phyloP scores from a whole-genome alignment of 35 echinoderm and acorn worm genomes.

The Amphiura filiformis region DNA sequence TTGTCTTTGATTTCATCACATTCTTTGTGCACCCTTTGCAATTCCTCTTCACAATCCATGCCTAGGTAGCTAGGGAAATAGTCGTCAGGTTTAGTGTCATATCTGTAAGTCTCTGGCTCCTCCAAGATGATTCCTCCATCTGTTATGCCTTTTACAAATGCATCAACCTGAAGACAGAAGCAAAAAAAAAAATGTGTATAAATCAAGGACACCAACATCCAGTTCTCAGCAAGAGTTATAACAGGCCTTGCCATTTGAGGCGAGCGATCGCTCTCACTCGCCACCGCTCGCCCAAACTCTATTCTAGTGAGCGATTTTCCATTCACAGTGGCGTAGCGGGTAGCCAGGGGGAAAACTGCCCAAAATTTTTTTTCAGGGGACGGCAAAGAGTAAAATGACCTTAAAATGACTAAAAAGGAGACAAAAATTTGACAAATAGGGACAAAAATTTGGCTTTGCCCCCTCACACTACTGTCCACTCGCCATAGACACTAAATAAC shows the following conservation, averaged over 20 bases:
- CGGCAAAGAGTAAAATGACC: too few relatives aligned
- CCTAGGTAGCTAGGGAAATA: conserved; percentile 56
- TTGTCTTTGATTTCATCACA: neutral
- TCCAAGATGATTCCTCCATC: conserved; percentile 51
- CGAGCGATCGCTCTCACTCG: too few relatives aligned
- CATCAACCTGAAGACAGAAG: conserved; percentile 31
- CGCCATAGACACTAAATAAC: too few relatives aligned
- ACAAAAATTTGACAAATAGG: too few relatives aligned
- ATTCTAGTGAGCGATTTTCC: neutral
- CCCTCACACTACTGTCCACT: too few relatives aligned
- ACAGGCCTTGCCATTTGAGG: too few relatives aligned
- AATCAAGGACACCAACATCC: neutral
- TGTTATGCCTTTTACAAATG: conserved; percentile 38
- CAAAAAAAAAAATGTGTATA: neutral
- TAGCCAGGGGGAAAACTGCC: neutral
- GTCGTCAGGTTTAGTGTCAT: conserved; percentile 37
- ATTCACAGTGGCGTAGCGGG: neutral
- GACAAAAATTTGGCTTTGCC: too few relatives aligned
- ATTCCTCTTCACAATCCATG: neutral
- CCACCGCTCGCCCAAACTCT: too few relatives aligned
- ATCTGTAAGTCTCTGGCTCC: conserved; percentile 40
- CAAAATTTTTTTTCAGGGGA: too few relatives aligned
- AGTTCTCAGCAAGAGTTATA: neutral
- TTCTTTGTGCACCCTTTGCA: neutral
- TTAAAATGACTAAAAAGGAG: too few relatives aligned